phyloP scores from a whole-genome alignment of 2,113 vertebrate genomes.

The Zootoca vivipara region DNA sequence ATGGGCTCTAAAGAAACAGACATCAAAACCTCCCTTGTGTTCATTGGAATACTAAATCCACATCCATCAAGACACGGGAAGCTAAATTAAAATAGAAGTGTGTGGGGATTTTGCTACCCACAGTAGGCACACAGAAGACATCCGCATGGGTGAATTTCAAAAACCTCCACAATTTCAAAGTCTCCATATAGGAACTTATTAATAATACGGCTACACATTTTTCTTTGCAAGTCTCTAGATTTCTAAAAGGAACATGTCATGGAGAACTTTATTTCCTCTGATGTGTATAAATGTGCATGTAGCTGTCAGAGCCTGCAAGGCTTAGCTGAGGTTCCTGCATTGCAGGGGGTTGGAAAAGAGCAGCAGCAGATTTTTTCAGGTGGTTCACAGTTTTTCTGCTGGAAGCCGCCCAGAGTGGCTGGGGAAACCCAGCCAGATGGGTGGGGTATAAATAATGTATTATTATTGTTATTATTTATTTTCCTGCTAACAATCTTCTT shows the following conservation, averaged over 20 bases:
- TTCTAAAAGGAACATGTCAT: constrained; percentile 1
- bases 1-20: constrained; percentile 5
- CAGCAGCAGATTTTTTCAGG: too few species aligned
- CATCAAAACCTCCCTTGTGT: not conserved
- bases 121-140: not conserved
- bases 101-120: not conserved
- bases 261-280: constrained; percentile 4
- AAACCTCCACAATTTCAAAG: not conserved
- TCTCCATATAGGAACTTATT: not conserved
- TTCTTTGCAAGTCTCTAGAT: not conserved
- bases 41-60: constrained; percentile 13
- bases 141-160: not conserved
- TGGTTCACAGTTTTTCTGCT: too few species aligned
- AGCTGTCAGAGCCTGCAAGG: too few species aligned
- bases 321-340: too few species aligned
- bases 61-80: not conserved
- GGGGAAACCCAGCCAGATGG: too few species aligned
- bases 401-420: too few species aligned
- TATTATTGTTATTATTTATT: too few species aligned
- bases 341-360: too few species aligned
- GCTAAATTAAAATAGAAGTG: constrained; percentile 1
- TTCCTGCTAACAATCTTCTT: too few species aligned
- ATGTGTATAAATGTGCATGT: too few species aligned
- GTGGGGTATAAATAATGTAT: too few species aligned
- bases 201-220: not conserved